Conservation (phyloP, 2,888 invertebrate genomes). For the Acanthococcus lagerstroemiae region DNA sequence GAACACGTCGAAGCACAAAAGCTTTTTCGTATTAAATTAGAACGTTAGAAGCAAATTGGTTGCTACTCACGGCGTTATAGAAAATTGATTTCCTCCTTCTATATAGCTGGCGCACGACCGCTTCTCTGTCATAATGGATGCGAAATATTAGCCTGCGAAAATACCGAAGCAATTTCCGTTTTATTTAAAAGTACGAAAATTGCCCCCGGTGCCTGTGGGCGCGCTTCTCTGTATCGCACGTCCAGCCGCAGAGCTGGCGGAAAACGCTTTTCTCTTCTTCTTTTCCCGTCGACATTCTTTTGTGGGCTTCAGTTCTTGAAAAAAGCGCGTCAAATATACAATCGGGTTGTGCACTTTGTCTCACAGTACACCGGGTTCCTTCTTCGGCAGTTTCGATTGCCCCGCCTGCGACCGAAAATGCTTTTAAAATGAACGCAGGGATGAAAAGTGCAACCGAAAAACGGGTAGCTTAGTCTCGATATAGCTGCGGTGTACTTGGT, state of each 20-base stretch:
- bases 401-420: too few relatives aligned
- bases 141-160: background rate
- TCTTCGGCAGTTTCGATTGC: too few relatives aligned
- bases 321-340: too few relatives aligned
- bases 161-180: background rate
- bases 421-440: too few relatives aligned
- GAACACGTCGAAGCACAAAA: background rate
- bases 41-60: conserved; percentile 6
- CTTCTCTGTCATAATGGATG: conserved; percentile 1
- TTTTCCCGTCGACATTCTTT: too few relatives aligned
- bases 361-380: too few relatives aligned
- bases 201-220: background rate
- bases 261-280: background rate
- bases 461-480: too few relatives aligned
- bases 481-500: too few relatives aligned
- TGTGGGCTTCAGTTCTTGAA: too few relatives aligned
- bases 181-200: background rate
- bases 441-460: too few relatives aligned
- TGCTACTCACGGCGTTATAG: background rate
- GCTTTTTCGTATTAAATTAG: conserved; percentile 8
- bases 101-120: background rate
- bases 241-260: background rate
- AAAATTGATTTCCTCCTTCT: conserved; percentile 4
- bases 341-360: too few relatives aligned
- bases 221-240: background rate